Base-by-base conservation (phyloP, 2,113 vertebrate genomes). In the Archilochus colubris region DNA sequence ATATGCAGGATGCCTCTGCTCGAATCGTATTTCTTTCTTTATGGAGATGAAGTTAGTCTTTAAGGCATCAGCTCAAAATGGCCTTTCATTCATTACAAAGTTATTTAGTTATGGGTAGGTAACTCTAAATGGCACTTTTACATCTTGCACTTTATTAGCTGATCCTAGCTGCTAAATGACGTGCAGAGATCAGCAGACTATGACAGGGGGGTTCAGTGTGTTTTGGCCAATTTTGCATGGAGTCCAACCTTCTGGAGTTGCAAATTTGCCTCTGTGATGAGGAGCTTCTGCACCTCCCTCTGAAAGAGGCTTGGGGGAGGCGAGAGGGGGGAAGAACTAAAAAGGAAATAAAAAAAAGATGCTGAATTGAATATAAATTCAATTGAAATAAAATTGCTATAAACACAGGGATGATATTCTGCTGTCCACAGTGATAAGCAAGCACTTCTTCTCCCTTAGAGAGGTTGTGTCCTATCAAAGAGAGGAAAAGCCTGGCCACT, bases 41-140 rank as follows among this genome's bases (percentile, higher is more conserved):
- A 94, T 88, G 82, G 91, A 94, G 77, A 94, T 93, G 86, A 86
- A 96, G 82, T 68, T 94, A 87, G 72, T 94, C 83, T 92, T 95
- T 75, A 95, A 93, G 77, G 70, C 87, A 94, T 95, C 89, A 81
- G 48, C 80, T 94, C 63, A 81, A 78, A 97, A 95, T 81, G 82
- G 95, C 83, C 89, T 91, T 96, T 95, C 91, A 91, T 94, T 94
- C 91, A 95, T 96, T 97, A 94, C 70, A 81, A 95, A 96, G 89
- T 96, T 96, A 95, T 91, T 97, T 95, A 96, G 94, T 94, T 97
- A 96, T 2, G 89, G 96, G 14, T 93, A 93, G 79, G 93, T 96
- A 89, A 93, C 82, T 93, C 95, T 82, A 91, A 96, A 94, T 81
- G 94, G 67, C 92, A 88, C 82, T 89, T 88, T 85, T 90, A 68